phyloP scores from a whole-genome alignment of 2,113 vertebrate species.

The Aythya baeri region DNA sequence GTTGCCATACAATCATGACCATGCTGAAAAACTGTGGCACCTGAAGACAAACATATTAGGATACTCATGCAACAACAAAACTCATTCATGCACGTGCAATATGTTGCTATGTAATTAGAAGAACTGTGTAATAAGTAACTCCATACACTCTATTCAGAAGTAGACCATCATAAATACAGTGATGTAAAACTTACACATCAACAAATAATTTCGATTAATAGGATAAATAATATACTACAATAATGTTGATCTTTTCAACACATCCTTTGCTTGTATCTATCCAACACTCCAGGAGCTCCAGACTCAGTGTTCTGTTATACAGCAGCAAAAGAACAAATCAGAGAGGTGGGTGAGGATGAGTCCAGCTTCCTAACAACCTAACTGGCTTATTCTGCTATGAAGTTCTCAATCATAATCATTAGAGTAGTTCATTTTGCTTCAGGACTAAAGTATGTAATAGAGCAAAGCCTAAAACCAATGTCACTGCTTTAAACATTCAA shows the following conservation, averaged over 20 bases:
- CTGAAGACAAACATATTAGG: neutral
- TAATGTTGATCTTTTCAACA: neutral
- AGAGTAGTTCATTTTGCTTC: neutral
- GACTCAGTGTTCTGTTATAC: neutral
- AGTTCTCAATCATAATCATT: neutral
- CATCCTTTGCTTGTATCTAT: neutral
- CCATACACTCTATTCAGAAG: neutral
- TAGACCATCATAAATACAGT: neutral
- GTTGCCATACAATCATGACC: neutral
- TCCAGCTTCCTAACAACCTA: neutral
- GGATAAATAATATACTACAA: neutral
- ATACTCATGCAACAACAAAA: neutral
- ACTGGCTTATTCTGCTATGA: neutral
- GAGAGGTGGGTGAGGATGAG: neutral
- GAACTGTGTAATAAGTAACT: neutral
- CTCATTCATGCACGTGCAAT: accelerated
- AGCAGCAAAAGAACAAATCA: neutral
- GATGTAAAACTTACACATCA: neutral
- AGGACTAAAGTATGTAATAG: neutral
- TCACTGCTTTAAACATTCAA: neutral
- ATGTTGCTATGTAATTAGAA: neutral
- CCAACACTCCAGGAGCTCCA: neutral
- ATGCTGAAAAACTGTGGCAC: neutral
- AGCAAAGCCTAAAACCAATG: neutral
- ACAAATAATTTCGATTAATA: neutral